These are phyloP conservation scores for Pseudochirops cupreus DNA, from an alignment of 2,797 vertebrate genomes.

Conservation along the genomic window DNA sequence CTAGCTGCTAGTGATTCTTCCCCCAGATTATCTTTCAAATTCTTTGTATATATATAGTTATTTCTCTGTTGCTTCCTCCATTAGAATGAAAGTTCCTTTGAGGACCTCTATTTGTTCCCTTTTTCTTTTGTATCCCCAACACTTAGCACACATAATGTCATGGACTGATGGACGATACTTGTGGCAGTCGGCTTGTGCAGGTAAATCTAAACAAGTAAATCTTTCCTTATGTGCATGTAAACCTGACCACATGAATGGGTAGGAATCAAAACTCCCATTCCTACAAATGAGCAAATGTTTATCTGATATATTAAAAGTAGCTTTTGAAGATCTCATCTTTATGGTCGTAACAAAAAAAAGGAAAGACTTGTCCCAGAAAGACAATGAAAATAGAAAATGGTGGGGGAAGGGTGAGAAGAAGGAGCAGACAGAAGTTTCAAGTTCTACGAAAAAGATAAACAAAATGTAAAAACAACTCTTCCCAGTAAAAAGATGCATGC, in stretches of 20 bases:
- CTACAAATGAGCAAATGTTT: not conserved
- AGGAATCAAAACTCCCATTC: not conserved
- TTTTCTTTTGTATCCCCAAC: not conserved
- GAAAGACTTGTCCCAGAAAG: not conserved
- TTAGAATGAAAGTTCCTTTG: not conserved
- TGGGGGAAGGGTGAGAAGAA: not conserved
- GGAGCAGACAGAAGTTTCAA: conserved; percentile 4
- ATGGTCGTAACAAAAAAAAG: not conserved
- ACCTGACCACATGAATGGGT: not conserved
- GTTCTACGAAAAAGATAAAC: conserved; percentile 41
- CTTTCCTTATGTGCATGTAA: not conserved
- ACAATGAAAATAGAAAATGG: not conserved
- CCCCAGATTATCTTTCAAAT: not conserved
- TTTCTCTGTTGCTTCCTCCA: not conserved
- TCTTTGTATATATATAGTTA: not conserved
- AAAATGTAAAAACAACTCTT: conserved; percentile 28
- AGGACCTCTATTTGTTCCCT: not conserved
- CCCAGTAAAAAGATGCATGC: conserved; percentile 22
- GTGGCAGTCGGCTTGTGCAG: not conserved
- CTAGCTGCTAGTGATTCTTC: not conserved
- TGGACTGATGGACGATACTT: not conserved
- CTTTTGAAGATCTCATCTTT: not conserved
- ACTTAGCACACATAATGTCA: not conserved
- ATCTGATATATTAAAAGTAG: not conserved
- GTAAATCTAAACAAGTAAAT: not conserved